Conservation (phyloP, 2,888 invertebrate species). For the Hirtodrosophila histrioides region DNA sequence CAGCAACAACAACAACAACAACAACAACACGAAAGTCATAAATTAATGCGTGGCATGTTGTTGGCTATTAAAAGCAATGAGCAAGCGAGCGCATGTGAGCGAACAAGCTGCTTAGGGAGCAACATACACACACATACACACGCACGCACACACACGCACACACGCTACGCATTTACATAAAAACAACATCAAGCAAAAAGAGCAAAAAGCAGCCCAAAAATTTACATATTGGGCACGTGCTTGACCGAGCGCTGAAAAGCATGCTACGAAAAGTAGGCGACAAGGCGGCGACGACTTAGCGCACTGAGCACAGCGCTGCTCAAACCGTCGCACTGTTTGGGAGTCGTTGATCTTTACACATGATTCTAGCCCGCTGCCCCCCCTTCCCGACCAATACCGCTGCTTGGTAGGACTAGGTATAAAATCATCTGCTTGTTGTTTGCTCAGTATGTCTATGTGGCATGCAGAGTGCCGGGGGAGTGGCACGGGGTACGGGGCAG, state of each 20-base stretch:
- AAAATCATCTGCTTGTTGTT: constrained; percentile 19
- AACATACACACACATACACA: constrained; percentile 32
- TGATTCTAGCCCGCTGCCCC: not conserved
- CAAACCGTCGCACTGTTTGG: constrained; percentile 37
- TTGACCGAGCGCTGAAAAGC: constrained; percentile 55
- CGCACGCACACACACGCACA: constrained; percentile 28
- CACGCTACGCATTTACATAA: constrained; percentile 61
- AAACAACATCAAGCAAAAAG: constrained; percentile 67
- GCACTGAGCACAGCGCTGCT: constrained; percentile 19
- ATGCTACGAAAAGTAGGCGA: constrained; percentile 57
- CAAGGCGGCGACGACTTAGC: constrained; percentile 46
- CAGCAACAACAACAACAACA: constrained; percentile 8
- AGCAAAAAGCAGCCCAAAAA: constrained; percentile 52
- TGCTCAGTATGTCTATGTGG: not conserved
- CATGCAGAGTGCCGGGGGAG: not conserved
- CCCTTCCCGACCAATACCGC: no score
- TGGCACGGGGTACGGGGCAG: constrained; percentile 5
- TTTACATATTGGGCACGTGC: constrained; percentile 77
- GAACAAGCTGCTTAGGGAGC: constrained; percentile 67
- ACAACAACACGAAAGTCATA: constrained; percentile 58
- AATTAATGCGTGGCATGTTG: constrained; percentile 79
- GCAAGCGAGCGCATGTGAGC: constrained; percentile 75
- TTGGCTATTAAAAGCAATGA: constrained; percentile 79
- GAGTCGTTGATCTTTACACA: constrained; percentile 28
- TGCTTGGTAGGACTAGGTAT: constrained; percentile 16